A percentile compares a stretch with the other conserved stretches of the same genome.
These are phyloP conservation scores for Dolichomitus sp. DNA, from an alignment of 2,888 invertebrate species.

Conservation along the genomic window DNA sequence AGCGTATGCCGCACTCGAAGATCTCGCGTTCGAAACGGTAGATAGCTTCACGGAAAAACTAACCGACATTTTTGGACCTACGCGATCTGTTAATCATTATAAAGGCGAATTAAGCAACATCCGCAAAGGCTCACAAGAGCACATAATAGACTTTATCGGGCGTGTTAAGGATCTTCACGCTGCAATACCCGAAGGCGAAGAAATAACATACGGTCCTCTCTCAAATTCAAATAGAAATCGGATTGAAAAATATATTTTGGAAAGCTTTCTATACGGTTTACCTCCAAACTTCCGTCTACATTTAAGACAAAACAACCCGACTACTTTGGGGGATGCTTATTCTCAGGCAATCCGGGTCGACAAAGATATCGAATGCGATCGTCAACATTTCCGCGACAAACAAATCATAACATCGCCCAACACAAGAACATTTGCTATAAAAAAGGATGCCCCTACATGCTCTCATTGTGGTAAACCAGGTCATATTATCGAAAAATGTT, in stretches of 20 bases:
- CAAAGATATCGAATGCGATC: constrained; percentile 31
- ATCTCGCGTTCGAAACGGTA: constrained; percentile 1
- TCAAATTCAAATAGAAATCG: not conserved
- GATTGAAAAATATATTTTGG: constrained; percentile 8
- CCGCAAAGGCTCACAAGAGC: constrained; percentile 8
- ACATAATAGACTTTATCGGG: constrained; percentile 35
- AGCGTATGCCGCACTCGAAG: constrained; percentile 39
- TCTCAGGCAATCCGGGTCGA: constrained; percentile 10
- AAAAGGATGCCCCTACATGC: not conserved
- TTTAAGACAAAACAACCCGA: not conserved
- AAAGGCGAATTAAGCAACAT: constrained; percentile 20
- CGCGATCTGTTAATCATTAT: constrained; percentile 27
- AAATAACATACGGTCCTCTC: not conserved
- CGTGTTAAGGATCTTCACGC: constrained; percentile 32
- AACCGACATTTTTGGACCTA: constrained; percentile 3
- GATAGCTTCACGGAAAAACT: constrained; percentile 18
- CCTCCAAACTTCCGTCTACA: constrained; percentile 9
- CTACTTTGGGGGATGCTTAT: not conserved
- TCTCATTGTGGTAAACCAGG: constrained; percentile 9
- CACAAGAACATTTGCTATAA: not conserved
- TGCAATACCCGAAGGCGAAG: constrained; percentile 22
- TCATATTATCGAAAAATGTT: constrained; percentile 2
- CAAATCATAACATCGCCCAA: not conserved
- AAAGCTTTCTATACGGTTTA: constrained; percentile 14
- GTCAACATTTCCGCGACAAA: not conserved